Conservation (phyloP, 2,113 vertebrate genomes). For the Oostethus manadensis region DNA sequence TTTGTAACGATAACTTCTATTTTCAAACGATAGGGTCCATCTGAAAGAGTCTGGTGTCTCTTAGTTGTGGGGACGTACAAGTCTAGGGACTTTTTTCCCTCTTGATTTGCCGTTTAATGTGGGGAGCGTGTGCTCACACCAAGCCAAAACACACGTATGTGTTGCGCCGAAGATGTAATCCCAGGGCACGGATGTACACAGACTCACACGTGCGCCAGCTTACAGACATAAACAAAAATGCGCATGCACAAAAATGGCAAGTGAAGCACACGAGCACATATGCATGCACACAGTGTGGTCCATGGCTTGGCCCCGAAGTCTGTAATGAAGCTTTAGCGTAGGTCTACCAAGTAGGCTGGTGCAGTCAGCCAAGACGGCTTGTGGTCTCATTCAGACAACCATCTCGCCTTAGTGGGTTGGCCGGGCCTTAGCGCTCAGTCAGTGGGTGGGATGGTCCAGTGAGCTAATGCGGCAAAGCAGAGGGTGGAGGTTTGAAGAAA, state of each 20-base stretch:
- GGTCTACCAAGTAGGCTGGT: conserved; percentile 60
- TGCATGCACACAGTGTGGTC: conserved; percentile 64
- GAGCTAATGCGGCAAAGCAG: conserved; percentile 45
- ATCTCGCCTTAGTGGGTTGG: conserved; percentile 46
- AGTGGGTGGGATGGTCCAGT: conserved; percentile 67
- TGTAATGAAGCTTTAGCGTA: conserved; percentile 63
- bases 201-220: conserved; percentile 14
- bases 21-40: conserved; percentile 38
- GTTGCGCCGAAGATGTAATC: conserved; percentile 29
- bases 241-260: conserved; percentile 26
- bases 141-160: conserved; percentile 25
- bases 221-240: conserved; percentile 15
- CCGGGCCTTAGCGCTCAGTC: conserved; percentile 52
- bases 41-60: conserved; percentile 30
- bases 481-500: conserved; percentile 51
- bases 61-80: conserved; percentile 37
- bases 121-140: conserved; percentile 10
- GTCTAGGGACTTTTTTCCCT: conserved; percentile 16
- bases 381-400: conserved; percentile 70
- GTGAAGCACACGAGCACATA: conserved; percentile 26
- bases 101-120: conserved; percentile 33
- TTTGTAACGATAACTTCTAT: conserved; percentile 54
- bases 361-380: conserved; percentile 59
- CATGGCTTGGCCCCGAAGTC: conserved; percentile 48
- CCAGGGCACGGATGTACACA: conserved; percentile 25